phyloP scores from a whole-genome alignment of 2,888 invertebrate species.

The Empis stercorea region DNA sequence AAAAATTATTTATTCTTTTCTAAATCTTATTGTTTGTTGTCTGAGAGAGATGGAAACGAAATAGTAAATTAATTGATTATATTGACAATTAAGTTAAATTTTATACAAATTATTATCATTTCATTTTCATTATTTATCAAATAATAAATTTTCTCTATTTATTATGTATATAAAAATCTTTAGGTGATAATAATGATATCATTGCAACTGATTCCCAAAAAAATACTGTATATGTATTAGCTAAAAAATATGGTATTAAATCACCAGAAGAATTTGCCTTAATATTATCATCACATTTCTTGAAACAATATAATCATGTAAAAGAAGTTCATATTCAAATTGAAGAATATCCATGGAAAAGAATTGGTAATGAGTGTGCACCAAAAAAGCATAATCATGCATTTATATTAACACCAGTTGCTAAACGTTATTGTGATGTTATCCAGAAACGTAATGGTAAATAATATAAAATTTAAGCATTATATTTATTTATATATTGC shows the following conservation, averaged over 20 bases:
- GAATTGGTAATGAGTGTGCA: constrained; percentile 41
- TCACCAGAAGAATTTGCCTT: constrained; percentile 66
- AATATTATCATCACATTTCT: constrained; percentile 58
- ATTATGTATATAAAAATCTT: constrained; percentile 2
- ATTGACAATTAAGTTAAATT: too few species aligned
- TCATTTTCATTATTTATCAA: too few species aligned
- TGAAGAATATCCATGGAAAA: constrained; percentile 65
- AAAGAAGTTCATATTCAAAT: constrained; percentile 54
- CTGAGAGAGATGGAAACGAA: too few species aligned
- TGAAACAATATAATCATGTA: constrained; percentile 63
- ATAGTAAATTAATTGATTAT: too few species aligned
- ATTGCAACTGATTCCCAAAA: constrained; percentile 75
- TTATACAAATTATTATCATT: too few species aligned
- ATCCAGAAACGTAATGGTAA: constrained; percentile 53
- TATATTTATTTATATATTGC: too few species aligned
- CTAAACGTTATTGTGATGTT: constrained; percentile 55
- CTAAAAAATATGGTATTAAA: constrained; percentile 63
- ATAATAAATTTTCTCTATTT: background rate
- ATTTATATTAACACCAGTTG: constrained; percentile 56
- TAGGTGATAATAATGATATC: constrained; percentile 62
- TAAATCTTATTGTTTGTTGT: too few species aligned
- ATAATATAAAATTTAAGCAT: constrained; percentile 15
- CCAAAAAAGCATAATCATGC: constrained; percentile 57
- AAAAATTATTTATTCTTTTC: too few species aligned
- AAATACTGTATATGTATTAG: constrained; percentile 66